phyloP scores from a whole-genome alignment of 1,140 invertebrate genomes.

The Drosophila orosa region DNA sequence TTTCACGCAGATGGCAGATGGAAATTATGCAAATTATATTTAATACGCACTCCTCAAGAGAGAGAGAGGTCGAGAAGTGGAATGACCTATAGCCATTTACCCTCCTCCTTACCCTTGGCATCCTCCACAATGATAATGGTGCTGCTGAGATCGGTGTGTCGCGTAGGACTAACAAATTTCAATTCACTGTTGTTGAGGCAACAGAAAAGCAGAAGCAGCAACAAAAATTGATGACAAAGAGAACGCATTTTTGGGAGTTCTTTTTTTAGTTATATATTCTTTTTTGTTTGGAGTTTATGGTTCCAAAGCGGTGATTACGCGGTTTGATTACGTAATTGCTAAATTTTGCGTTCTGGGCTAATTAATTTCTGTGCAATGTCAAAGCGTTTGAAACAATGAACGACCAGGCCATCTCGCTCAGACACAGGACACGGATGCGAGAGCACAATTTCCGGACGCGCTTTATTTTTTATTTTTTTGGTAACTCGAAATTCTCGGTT shows the following conservation, averaged over 20 bases:
- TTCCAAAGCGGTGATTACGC: conserved; percentile 22
- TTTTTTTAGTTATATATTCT: neutral
- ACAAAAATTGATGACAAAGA: neutral
- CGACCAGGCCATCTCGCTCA: conserved; percentile 15
- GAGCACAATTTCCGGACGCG: conserved; percentile 52
- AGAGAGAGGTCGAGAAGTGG: conserved; percentile 28
- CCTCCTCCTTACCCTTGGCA: conserved; percentile 82
- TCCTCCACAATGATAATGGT: conserved; percentile 83
- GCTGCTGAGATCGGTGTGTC: conserved; percentile 71
- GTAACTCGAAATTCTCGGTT: conserved; percentile 3
- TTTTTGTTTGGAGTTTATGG: conserved; percentile 17
- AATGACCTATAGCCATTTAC: conserved; percentile 52
- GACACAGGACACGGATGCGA: conserved; percentile 55
- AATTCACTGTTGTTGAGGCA: conserved; percentile 34
- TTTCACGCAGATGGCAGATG: conserved; percentile 34
- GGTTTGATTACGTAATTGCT: conserved; percentile 45
- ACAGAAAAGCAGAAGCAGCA: conserved; percentile 28
- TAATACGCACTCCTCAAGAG: conserved; percentile 62
- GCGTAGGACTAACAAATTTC: conserved; percentile 75
- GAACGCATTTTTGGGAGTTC: conserved; percentile 15
- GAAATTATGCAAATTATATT: conserved; percentile 81
- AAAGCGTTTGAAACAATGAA: conserved; percentile 38
- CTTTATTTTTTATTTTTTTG: neutral
- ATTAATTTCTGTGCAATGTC: conserved; percentile 56
- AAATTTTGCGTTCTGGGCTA: conserved; percentile 44